Base-by-base conservation (phyloP, 2,888 invertebrate genomes). In the Euspilapteryx auroguttella region DNA sequence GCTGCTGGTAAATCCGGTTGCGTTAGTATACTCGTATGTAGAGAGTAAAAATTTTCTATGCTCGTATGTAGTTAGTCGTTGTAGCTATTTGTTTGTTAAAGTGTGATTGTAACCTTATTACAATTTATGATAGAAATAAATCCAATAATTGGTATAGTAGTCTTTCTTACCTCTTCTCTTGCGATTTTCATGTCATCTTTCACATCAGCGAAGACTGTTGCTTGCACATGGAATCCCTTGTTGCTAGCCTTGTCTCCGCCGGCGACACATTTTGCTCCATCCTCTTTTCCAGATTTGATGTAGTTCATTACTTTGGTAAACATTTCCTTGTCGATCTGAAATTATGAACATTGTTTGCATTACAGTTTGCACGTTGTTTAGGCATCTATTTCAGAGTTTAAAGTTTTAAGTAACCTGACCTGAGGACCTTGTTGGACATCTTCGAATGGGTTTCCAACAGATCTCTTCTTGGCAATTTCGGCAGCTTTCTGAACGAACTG, bases 381-480 rank as follows among this genome's bases (percentile, higher is more conserved):
- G n/a, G n/a, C n/a, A n/a, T n/a, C n/a, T n/a, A n/a, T n/a, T n/a
- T n/a, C n/a, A n/a, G n/a, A n/a, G n/a, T n/a, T n/a, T n/a, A n/a
- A n/a, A n/a, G n/a, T n/a, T n/a, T n/a, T n/a, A n/a, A n/a, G n/a
- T n/a, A n/a, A n/a, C n/a, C n/a, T n/a, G n/a, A 87, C 87, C 77
- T 94, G 94, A 8, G 95, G 94, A 6, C 95, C 95, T 55, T 93
- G 93, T 31, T 85, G 79, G 0, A 77, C 79, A 12, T 79, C 59
- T 28, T 82, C 79, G 45, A 90, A 94, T 1, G 94, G 94, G 64
- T 93, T 85, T 1, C 94, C 94, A 25, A 94, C 87, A 38, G 81
- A 85, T 33, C 86, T 79, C 4, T 78, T 69, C 31, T 79, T 65
- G 0, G 93, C 93, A 35, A 84, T 77, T 39, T 81, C 81, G 0